Conservation (phyloP, 2,113 vertebrate genomes). For the Paradoxurus hermaphroditus region DNA sequence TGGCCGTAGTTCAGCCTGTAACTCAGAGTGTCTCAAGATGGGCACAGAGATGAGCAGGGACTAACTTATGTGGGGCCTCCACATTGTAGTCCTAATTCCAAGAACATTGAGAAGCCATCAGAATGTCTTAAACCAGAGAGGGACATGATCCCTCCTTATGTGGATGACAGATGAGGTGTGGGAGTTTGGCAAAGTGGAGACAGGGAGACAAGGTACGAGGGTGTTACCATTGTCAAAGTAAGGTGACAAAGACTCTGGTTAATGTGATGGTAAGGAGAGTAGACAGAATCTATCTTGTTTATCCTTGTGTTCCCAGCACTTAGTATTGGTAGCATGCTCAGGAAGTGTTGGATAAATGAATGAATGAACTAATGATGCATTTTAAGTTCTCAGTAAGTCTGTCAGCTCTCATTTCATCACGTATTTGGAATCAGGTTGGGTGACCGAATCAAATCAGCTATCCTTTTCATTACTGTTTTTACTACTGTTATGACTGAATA, state of each 20-base stretch:
- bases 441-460: neutral
- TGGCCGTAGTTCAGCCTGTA: neutral
- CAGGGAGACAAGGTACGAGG: neutral
- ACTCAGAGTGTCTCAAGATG: neutral
- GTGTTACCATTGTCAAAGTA: neutral
- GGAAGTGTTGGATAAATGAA: neutral
- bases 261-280: neutral
- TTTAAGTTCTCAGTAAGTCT: neutral
- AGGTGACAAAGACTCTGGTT: neutral
- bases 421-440: neutral
- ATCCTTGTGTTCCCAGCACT: neutral
- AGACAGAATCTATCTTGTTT: neutral
- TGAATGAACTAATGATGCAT: neutral
- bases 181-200: neutral
- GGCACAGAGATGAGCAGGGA: neutral
- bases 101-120: neutral
- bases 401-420: neutral
- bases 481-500: neutral
- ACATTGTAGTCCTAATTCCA: neutral
- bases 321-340: neutral
- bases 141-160: neutral
- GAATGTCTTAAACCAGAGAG: neutral
- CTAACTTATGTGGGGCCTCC: accelerated
- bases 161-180: neutral
- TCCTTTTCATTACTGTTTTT: neutral